Conservation (phyloP, 1,140 invertebrate genomes). For the Drosophila kurseongensis region DNA sequence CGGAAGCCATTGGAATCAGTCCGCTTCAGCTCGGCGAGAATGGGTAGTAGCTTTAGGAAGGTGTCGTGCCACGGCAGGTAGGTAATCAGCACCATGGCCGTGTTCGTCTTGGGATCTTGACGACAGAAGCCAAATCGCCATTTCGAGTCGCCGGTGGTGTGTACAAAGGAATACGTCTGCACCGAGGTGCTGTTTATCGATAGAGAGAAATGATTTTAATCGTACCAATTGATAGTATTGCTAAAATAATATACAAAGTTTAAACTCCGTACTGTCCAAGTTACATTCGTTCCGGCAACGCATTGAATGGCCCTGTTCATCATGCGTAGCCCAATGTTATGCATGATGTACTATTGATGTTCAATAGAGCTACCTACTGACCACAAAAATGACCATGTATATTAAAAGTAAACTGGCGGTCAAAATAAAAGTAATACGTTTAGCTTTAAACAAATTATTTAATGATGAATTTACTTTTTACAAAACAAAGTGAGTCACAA, state of each 20-base stretch:
- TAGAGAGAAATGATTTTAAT: neutral
- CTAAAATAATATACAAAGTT: neutral
- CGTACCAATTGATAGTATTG: no score
- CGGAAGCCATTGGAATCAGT: slow-evolving; percentile 82
- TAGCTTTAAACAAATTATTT: no score
- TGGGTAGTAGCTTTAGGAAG: slow-evolving; percentile 92
- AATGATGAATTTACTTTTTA: no score
- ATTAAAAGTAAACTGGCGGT: neutral
- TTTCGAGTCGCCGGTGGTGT: slow-evolving; percentile 96
- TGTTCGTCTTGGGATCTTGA: slow-evolving; percentile 93
- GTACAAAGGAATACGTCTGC: slow-evolving; percentile 93
- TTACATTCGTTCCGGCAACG: neutral
- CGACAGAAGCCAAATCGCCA: slow-evolving; percentile 98
- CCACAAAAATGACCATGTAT: neutral
- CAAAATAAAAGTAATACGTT: neutral
- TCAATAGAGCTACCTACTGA: slow-evolving; percentile 2
- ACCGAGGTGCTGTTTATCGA: slow-evolving; percentile 63
- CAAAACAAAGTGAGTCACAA: no score
- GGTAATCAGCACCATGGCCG: slow-evolving; percentile 92
- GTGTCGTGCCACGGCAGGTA: slow-evolving; percentile 97
- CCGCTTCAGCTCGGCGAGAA: slow-evolving; percentile 65
- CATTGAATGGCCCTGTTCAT: slow-evolving; percentile 9
- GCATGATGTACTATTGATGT: slow-evolving; percentile 17
- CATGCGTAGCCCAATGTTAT: slow-evolving; percentile 21
- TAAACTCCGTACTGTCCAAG: slow-evolving; percentile 1